These are phyloP conservation scores for Leptopilina boulardi DNA, from an alignment of 1,140 invertebrate genomes.

Conservation along the genomic window DNA sequence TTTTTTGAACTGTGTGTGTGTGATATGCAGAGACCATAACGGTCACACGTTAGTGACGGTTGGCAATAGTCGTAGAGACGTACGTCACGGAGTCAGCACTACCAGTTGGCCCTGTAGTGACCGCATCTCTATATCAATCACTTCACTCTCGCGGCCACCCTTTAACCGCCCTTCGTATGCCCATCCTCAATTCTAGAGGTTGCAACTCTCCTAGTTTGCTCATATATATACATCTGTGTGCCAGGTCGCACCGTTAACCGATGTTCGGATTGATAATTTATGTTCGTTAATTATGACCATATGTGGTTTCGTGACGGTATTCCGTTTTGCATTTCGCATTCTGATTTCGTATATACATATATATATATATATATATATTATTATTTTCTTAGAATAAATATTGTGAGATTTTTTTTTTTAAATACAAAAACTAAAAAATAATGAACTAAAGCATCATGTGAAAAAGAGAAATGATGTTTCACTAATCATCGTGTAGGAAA, in stretches of 20 bases:
- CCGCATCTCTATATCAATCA: slow-evolving; percentile 76
- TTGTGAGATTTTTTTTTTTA: too few relatives aligned
- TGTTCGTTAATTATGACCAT: slow-evolving; percentile 75
- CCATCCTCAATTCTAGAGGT: slow-evolving; percentile 53
- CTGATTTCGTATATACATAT: too few relatives aligned
- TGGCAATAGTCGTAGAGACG: slow-evolving; percentile 69
- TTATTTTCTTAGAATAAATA: too few relatives aligned
- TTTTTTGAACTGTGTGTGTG: background rate
- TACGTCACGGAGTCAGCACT: slow-evolving; percentile 75
- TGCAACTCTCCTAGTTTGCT: slow-evolving; percentile 56
- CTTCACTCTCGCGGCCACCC: slow-evolving; percentile 67
- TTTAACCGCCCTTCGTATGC: slow-evolving; percentile 64
- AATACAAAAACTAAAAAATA: too few relatives aligned
- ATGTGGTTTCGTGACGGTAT: slow-evolving; percentile 65
- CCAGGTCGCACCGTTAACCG: slow-evolving; percentile 68
- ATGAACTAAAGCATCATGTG: slow-evolving; percentile 35
- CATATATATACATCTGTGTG: slow-evolving; percentile 58
- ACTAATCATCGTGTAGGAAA: slow-evolving; percentile 51
- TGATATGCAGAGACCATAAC: slow-evolving; percentile 1
- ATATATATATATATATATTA: too few relatives aligned
- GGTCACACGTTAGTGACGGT: slow-evolving; percentile 59
- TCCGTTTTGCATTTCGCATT: slow-evolving; percentile 40
- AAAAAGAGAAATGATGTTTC: slow-evolving; percentile 35
- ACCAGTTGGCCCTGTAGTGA: slow-evolving; percentile 69
- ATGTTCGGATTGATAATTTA: slow-evolving; percentile 76